Conservation (phyloP, 2,888 invertebrate genomes). For the Clanis bilineata region DNA sequence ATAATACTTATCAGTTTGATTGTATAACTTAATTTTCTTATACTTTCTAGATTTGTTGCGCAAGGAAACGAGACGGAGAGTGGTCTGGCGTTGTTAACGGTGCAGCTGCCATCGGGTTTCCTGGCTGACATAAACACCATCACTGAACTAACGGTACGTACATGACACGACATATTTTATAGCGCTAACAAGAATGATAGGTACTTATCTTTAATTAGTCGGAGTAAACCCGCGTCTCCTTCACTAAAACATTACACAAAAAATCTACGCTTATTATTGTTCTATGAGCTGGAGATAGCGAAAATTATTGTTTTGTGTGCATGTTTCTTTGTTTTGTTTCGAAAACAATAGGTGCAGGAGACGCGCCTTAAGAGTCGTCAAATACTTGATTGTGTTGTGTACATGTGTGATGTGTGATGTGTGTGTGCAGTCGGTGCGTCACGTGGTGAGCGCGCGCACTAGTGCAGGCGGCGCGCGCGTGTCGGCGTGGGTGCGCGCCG, state of each 20-base stretch:
- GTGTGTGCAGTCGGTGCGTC: slow-evolving; percentile 58
- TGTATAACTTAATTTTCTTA: background rate
- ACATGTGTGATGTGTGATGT: background rate
- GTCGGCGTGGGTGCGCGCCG: slow-evolving; percentile 72
- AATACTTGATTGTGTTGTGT: background rate
- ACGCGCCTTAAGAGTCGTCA: too few relatives aligned
- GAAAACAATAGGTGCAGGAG: too few relatives aligned
- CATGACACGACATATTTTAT: background rate
- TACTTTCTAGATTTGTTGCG: slow-evolving; percentile 82
- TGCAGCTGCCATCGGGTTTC: slow-evolving; percentile 95
- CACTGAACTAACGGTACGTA: slow-evolving; percentile 81
- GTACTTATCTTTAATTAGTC: too few relatives aligned
- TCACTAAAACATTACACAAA: too few relatives aligned
- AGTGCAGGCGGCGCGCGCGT: slow-evolving; percentile 59
- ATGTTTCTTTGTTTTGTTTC: too few relatives aligned
- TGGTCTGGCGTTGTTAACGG: slow-evolving; percentile 95
- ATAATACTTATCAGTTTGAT: background rate
- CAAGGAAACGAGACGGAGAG: slow-evolving; percentile 86
- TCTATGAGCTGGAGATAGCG: too few relatives aligned
- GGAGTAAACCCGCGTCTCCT: too few relatives aligned
- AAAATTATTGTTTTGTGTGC: too few relatives aligned
- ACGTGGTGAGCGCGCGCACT: slow-evolving; percentile 63
- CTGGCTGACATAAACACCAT: slow-evolving; percentile 89
- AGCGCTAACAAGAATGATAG: too few relatives aligned
- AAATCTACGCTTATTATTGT: too few relatives aligned